Evolutionary conservation across 1,140 invertebrate genomes (phyloP).

Genomic region (Melanaphis sacchari): DNA sequence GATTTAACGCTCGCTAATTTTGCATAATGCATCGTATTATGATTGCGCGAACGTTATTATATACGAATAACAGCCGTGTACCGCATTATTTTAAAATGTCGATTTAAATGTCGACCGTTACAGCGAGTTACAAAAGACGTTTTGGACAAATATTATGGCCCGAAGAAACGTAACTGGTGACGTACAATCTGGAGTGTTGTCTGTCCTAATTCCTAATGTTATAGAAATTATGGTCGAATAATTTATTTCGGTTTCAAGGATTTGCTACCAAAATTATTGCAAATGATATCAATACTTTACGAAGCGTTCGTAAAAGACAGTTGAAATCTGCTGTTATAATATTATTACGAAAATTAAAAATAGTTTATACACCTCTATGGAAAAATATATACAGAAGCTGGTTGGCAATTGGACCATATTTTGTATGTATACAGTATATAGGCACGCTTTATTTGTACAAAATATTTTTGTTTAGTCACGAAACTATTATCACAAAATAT

Average conservation of each 20-base stretch:
- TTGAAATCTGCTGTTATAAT: too few species aligned
- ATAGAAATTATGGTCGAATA: not conserved
- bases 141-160: not conserved
- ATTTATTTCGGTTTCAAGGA: not conserved
- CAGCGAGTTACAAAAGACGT: not conserved
- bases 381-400: too few species aligned
- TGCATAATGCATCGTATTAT: conserved; percentile 6
- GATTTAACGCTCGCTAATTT: not conserved
- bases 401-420: too few species aligned
- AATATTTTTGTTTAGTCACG: too few species aligned
- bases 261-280: not conserved
- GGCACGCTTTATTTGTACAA: too few species aligned
- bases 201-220: too few species aligned
- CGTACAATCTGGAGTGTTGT: not conserved
- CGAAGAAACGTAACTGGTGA: not conserved
- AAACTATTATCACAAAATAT: too few species aligned
- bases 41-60: not conserved
- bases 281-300: too few species aligned
- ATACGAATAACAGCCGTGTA: not conserved
- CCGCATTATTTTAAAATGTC: not conserved
- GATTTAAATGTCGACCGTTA: not conserved
- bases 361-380: too few species aligned
- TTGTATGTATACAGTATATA: too few species aligned
- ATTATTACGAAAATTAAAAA: too few species aligned
- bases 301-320: too few species aligned